Percentiles rank a stretch among this genome's conserved stretches.
Conservation (phyloP, 2,888 invertebrate genomes). For the Idaea dimidiata region DNA sequence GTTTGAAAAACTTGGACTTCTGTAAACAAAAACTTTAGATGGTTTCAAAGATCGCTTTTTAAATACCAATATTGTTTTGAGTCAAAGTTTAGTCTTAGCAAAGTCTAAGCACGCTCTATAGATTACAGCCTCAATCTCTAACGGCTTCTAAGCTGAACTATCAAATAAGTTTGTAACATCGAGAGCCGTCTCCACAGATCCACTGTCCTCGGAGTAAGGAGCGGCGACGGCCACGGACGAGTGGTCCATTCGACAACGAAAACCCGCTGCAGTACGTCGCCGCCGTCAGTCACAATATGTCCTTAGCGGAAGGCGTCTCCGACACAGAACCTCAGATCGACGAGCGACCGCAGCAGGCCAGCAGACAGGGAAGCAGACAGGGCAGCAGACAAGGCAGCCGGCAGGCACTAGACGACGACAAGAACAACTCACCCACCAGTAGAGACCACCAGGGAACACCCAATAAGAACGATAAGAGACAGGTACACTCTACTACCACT, state of each 20-base stretch:
- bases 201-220: conserved; percentile 26
- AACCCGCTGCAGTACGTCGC: conserved; percentile 47
- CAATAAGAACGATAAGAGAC: background rate
- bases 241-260: conserved; percentile 56
- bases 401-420: conserved; percentile 39
- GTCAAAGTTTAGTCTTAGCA: too few relatives aligned
- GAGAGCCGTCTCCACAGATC: conserved; percentile 37
- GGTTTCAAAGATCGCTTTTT: too few relatives aligned
- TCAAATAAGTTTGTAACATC: conserved; percentile 9
- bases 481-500: background rate
- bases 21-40: too few relatives aligned
- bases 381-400: conserved; percentile 26
- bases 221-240: conserved; percentile 64
- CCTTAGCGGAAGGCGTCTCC: conserved; percentile 71
- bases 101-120: too few relatives aligned
- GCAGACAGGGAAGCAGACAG: too few relatives aligned
- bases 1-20: too few relatives aligned
- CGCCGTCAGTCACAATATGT: conserved; percentile 68
- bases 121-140: too few relatives aligned
- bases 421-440: conserved; percentile 26
- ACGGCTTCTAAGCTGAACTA: background rate
- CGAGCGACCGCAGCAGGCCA: conserved; percentile 36
- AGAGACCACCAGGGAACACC: conserved; percentile 4
- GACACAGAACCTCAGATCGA: conserved; percentile 51
- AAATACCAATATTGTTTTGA: too few relatives aligned